A percentile compares a stretch with the other conserved stretches of the same genome.
These are phyloP conservation scores for human (Homo sapiens) DNA, from an alignment of 2,113 vertebrate genomes.

Conservation along the genomic window GRCh38 chr3:166899001-166899500, in stretches of 20 bases:
- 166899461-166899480: not conserved
- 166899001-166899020: not conserved
- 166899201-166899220: not conserved
- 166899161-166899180: not conserved
- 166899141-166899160: not conserved
- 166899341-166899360: not conserved
- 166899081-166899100: not conserved
- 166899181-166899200: not conserved
- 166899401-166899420: not conserved
- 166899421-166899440: not conserved
- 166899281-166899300: too few species aligned
- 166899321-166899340: not conserved
- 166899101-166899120: not conserved
- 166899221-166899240: not conserved
- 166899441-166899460: not conserved
- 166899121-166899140: not conserved
- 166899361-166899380: not conserved
- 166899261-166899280: not conserved
- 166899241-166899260: not conserved
- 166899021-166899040: not conserved
- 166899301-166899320: not conserved
- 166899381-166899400: not conserved
- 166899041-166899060: not conserved
- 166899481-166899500: not conserved
- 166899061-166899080: not conserved